Evolutionary conservation across 2,113 vertebrate species (phyloP), one percentile per base, ranked within the genome.

Genomic region (Perca schrenkii): DNA sequence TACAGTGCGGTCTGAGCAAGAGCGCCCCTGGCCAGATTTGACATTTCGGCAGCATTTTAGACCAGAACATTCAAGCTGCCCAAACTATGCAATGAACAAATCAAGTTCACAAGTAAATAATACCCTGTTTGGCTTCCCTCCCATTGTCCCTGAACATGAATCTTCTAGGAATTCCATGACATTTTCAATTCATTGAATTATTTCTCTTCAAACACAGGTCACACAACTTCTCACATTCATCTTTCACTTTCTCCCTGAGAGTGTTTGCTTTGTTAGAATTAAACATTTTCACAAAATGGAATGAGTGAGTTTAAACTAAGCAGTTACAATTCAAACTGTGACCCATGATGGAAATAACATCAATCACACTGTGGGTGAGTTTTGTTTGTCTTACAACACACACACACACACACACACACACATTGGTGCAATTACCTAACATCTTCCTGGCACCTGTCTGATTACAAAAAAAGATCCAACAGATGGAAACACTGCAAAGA

Each of bases 401-500:
- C 13, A 36, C 25, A 12, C n/a, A 61, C 34, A 75, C 36, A 75
- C 25, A 53, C 25, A 40, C 56, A 52, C 53, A 61, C 47, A 22
- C 40, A 61, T 25, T n/a, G 40, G 8, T 40, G 40, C 25, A 61
- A 82, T 84, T 69, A 83, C 49, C 80, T 67, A 11, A 63, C 40
- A 21, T 50, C 65, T 54, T 31, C 34, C 62, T 3, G 49, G 52
- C 85, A 87, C 66, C 84, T 87, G 82, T 12, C 40, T 85, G 52
- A 75, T 83, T 49, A 67, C 53, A 75, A 50, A 25, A 70, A 43
- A 58, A 71, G 11, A 46, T 54, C 74, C 15, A 13, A 54, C 84
- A 79, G 69, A 87, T 81, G 73, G 82, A 80, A 80, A 80, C 76
- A 74, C 25, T 81, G 86, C 50, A 68, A 69, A 77, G 56, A 80